Conservation (phyloP, 1,140 invertebrate species). For the Tetramorium simillimum region DNA sequence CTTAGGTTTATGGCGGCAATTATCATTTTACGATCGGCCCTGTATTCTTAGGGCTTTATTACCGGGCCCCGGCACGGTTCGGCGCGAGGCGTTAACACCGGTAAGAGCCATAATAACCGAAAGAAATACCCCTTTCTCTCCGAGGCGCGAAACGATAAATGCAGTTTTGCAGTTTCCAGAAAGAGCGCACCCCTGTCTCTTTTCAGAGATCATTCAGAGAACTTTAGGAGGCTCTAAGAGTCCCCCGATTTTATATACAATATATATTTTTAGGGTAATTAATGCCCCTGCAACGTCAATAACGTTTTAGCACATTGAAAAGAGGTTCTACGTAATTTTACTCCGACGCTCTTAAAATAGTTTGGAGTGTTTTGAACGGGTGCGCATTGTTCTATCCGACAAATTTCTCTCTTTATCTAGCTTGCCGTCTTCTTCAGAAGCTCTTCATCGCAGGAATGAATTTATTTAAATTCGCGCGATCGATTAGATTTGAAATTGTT, state of each 20-base stretch:
- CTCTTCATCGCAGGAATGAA: background rate
- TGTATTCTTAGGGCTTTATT: slow-evolving; percentile 85
- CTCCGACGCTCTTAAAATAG: background rate
- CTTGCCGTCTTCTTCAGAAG: background rate
- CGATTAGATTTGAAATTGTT: slow-evolving; percentile 9
- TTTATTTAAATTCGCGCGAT: slow-evolving; percentile 30
- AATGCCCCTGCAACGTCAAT: background rate
- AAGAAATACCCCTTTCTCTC: slow-evolving; percentile 79
- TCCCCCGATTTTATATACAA: slow-evolving; percentile 35
- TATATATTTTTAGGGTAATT: slow-evolving; percentile 34
- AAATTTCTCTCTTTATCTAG: background rate
- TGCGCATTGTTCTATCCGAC: background rate
- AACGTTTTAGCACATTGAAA: slow-evolving; percentile 23
- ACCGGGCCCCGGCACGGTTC: slow-evolving; percentile 73
- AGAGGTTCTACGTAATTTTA: slow-evolving; percentile 14
- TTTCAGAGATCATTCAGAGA: background rate
- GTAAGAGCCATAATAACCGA: slow-evolving; percentile 78
- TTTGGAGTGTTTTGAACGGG: background rate
- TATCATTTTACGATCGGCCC: slow-evolving; percentile 84
- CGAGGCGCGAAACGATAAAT: slow-evolving; percentile 77
- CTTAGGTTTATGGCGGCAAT: slow-evolving; percentile 84
- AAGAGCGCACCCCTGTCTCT: slow-evolving; percentile 32
- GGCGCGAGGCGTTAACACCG: slow-evolving; percentile 81
- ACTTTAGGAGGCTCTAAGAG: slow-evolving; percentile 1
- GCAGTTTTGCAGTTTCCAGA: slow-evolving; percentile 77